These are phyloP conservation scores for Momotus momota DNA, from an alignment of 2,797 vertebrate genomes.

Conservation along the genomic window DNA sequence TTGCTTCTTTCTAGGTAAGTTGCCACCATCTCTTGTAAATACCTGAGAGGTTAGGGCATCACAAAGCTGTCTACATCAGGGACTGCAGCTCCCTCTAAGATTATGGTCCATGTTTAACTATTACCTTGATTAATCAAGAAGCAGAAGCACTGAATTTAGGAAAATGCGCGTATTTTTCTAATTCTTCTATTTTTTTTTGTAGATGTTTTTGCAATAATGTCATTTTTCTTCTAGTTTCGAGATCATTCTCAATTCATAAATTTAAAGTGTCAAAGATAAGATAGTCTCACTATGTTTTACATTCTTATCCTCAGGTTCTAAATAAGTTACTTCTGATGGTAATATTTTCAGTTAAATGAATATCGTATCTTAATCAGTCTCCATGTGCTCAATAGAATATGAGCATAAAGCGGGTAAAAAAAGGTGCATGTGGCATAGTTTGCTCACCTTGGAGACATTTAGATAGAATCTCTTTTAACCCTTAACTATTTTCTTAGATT, in stretches of 20 bases:
- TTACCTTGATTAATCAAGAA: not conserved
- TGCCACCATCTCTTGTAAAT: not conserved
- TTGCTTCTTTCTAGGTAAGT: not conserved
- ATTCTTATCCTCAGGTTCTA: not conserved
- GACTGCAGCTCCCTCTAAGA: not conserved
- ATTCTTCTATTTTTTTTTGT: not conserved
- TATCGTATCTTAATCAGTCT: not conserved
- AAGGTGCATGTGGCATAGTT: not conserved
- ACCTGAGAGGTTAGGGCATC: not conserved
- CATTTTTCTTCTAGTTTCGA: not conserved
- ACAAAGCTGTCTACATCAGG: not conserved
- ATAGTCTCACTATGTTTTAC: not conserved
- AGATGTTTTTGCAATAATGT: not conserved
- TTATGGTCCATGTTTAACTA: not conserved
- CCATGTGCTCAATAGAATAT: not conserved
- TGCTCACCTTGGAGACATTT: not conserved
- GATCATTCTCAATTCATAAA: not conserved
- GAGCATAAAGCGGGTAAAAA: not conserved
- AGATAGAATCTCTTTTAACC: not conserved
- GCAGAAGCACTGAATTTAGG: not conserved
- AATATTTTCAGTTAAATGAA: not conserved
- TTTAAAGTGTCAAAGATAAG: not conserved
- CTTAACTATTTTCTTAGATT: slow-evolving; percentile 4
- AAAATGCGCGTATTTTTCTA: not conserved
- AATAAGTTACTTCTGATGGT: not conserved